Conservation (phyloP, 2,797 vertebrate species). For the Myotis planiceps region DNA sequence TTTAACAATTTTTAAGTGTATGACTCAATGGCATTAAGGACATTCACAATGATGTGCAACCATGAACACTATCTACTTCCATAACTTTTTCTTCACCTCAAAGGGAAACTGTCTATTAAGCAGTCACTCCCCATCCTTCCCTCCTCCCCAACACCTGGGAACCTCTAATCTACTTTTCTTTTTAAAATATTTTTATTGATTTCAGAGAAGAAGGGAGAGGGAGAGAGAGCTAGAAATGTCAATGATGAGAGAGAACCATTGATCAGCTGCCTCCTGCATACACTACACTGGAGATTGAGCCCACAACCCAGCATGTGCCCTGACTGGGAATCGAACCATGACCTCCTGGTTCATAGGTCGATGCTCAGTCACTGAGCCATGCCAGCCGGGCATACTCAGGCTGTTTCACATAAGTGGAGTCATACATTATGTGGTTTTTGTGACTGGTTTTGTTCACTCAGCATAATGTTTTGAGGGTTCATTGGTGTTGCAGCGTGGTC, state of each 20-base stretch:
- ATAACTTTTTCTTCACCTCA: not conserved
- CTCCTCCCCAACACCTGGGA: not conserved
- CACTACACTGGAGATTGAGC: too few species aligned
- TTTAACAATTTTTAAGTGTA: constrained; percentile 10
- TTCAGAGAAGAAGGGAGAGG: too few species aligned
- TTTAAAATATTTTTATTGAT: too few species aligned
- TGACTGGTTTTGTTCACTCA: not conserved
- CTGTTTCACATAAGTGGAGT: not conserved
- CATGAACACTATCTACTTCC: not conserved
- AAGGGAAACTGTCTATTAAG: not conserved
- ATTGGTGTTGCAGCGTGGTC: not conserved
- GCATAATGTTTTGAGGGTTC: not conserved
- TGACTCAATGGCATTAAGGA: not conserved
- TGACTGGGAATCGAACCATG: too few species aligned
- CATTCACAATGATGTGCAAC: not conserved
- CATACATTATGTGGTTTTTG: not conserved
- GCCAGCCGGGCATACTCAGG: not conserved
- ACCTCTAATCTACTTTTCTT: not conserved
- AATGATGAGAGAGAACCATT: too few species aligned
- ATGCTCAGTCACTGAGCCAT: too few species aligned
- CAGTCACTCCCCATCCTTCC: not conserved
- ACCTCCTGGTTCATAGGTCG: too few species aligned
- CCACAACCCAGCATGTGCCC: too few species aligned
- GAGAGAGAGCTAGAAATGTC: too few species aligned
- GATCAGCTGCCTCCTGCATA: too few species aligned